phyloP scores from a whole-genome alignment of 2,888 invertebrate species.

The Sacculina carcini region DNA sequence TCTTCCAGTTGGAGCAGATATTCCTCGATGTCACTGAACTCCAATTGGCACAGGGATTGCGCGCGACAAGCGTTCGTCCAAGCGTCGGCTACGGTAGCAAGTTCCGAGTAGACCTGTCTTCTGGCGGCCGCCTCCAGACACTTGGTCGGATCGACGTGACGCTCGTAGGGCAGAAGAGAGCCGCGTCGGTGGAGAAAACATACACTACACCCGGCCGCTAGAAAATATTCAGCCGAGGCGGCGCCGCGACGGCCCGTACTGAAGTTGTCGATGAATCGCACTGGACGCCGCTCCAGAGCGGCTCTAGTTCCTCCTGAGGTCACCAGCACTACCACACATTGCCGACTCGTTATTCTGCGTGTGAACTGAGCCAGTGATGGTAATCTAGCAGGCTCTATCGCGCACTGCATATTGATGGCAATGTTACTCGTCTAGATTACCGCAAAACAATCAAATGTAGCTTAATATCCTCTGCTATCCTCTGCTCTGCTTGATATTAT shows the following conservation, averaged over 20 bases:
- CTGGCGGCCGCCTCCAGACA: constrained; percentile 38
- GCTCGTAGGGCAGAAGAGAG: constrained; percentile 22
- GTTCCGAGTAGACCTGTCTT: no score
- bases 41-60: constrained; percentile 42
- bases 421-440: no score
- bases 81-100: background rate
- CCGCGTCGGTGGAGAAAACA: constrained; percentile 21
- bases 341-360: no score
- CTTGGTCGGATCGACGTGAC: constrained; percentile 19
- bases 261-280: constrained; percentile 94
- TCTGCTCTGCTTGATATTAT: no score
- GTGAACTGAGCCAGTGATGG: no score
- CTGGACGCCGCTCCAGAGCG: constrained; percentile 86
- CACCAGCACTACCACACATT: no score
- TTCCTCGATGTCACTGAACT: constrained; percentile 62
- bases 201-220: constrained; percentile 23
- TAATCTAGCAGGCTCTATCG: no score
- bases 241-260: constrained; percentile 88
- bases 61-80: constrained; percentile 21
- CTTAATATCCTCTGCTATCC: no score
- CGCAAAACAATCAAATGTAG: no score
- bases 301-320: constrained; percentile 84
- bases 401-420: no score
- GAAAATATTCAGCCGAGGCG: constrained; percentile 79
- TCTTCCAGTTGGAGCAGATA: constrained; percentile 71